Percentiles rank a stretch among this genome's conserved stretches.
Evolutionary conservation across 1,140 invertebrate species (phyloP).

Genomic region (Helicoverpa zea): DNA sequence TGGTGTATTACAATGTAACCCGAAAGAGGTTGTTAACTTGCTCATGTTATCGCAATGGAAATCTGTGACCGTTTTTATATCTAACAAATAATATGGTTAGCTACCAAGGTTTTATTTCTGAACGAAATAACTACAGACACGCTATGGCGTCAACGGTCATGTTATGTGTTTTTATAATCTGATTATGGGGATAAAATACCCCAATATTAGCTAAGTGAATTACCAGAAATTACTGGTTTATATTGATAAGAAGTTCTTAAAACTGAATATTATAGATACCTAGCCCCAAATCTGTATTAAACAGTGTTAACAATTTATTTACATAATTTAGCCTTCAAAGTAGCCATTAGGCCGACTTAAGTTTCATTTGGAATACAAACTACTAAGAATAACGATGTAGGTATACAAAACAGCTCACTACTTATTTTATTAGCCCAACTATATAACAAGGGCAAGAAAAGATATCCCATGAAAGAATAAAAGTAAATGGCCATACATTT

Average conservation of each 20-base stretch:
- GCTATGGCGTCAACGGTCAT: background rate
- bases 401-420: too few species aligned
- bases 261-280: too few species aligned
- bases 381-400: too few species aligned
- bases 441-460: background rate
- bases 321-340: too few species aligned
- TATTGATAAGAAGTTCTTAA: too few species aligned
- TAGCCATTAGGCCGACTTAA: too few species aligned
- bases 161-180: constrained; percentile 4
- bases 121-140: constrained; percentile 9
- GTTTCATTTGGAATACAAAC: too few species aligned
- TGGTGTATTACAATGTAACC: constrained; percentile 9
- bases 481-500: constrained; percentile 2
- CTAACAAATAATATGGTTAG: constrained; percentile 28
- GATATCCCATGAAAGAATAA: background rate
- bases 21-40: constrained; percentile 44
- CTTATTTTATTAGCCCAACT: too few species aligned
- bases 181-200: background rate
- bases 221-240: too few species aligned
- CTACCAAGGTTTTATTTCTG: constrained; percentile 2
- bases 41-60: constrained; percentile 35
- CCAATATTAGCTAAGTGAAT: too few species aligned
- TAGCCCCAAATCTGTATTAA: too few species aligned
- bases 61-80: constrained; percentile 30
- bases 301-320: too few species aligned